Evolutionary conservation across 2,888 invertebrate species (phyloP).

Genomic region (Zaprionus obscuricornis): DNA sequence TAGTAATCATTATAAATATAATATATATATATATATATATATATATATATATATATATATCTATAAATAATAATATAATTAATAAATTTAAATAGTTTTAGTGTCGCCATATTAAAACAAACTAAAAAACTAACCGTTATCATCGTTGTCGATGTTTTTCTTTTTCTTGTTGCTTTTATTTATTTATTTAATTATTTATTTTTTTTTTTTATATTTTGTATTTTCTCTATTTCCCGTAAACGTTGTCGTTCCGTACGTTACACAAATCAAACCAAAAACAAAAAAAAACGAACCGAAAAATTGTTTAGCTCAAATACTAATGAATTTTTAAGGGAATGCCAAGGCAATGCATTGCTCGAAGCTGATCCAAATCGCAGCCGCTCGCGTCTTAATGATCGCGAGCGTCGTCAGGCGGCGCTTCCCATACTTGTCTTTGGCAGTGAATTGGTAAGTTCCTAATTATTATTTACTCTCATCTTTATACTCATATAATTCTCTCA

Average conservation of each 20-base stretch:
- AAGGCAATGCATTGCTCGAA: constrained; percentile 84
- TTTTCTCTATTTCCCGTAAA: constrained; percentile 57
- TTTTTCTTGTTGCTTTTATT: constrained; percentile 45
- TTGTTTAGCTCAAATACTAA: constrained; percentile 90
- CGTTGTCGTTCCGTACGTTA: constrained; percentile 70
- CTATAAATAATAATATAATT: constrained; percentile 18
- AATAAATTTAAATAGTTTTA: constrained; percentile 26
- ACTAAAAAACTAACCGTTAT: constrained; percentile 29
- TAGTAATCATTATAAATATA: too few relatives aligned
- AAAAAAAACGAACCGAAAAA: constrained; percentile 22
- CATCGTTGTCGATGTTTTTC: constrained; percentile 40
- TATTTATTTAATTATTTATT: too few relatives aligned
- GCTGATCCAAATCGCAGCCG: constrained; percentile 84
- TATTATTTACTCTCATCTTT: neutral
- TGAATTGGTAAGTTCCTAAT: constrained; percentile 87
- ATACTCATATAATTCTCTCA: neutral
- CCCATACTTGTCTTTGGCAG: constrained; percentile 96
- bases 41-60: too few relatives aligned
- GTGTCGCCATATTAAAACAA: constrained; percentile 11
- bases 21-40: too few relatives aligned
- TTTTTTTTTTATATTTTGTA: constrained; percentile 43
- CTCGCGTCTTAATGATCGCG: constrained; percentile 89
- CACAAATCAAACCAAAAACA: constrained; percentile 11
- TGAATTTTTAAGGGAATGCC: constrained; percentile 90
- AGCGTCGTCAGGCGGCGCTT: constrained; percentile 92